Base-by-base conservation (phyloP, 2,888 invertebrate species). In the Slavum lentiscoides region DNA sequence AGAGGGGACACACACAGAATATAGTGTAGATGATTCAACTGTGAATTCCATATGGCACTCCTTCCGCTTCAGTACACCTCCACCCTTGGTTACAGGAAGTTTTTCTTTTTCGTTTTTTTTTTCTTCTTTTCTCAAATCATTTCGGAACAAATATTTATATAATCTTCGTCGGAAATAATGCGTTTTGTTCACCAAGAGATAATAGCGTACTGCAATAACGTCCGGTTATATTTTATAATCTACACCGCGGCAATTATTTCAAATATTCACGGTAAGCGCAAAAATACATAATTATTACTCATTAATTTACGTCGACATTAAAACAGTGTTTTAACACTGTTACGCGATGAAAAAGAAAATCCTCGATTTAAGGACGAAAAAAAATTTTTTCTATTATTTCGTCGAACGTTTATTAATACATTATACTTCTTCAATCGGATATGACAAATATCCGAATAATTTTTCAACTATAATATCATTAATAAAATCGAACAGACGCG, bases 1-100 rank as follows among this genome's bases (percentile, higher is more conserved):
- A 80, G 77, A 70, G 77, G 77, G 77, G 77, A 70, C 77, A 69
- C 9, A 17, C 19, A 17, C 37, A 39, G 39, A 67, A 58, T 30
- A 39, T 30, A 39, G 62, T 30, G 30, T 30, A 39, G 62, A 53
- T 39, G 58, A 75, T 17, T 77, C 37, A 8, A 15, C 55, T 61
- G 76, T 69, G 61, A 69, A 64, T 39, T 55, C 64, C 77, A 53
- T 77, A 69, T 70, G 70, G 64, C 70, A 55, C 77, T 64, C 62
- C 62, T 80, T 69, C 55, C 55, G 37, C 49, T 53, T 77, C 77
- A 80, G 77, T 80, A 55, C 23, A 70, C 37, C 70, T 55, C 69
- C 55, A 70, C 77, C 64, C 70, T 70, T 64, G 70, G 70, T 23
- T 21, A 69, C 61, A 64, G 21, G 17, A 64, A 49, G 77, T 70